Conservation (phyloP, 2,888 invertebrate genomes). For the Drosophila limbata region DNA sequence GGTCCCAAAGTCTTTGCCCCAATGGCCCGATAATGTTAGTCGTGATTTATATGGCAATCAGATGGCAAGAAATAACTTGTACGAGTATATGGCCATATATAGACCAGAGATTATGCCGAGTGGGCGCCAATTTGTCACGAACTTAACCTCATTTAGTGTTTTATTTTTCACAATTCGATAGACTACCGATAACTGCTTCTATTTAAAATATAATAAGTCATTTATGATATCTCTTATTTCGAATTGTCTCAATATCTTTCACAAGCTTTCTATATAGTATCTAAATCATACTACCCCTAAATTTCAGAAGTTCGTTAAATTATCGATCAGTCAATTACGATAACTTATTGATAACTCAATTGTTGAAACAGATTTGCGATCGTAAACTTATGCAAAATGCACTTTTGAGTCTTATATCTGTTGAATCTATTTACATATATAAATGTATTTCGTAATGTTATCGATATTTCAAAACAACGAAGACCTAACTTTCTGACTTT, state of each 20-base stretch:
- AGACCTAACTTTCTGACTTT: too few relatives aligned
- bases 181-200: slow-evolving; percentile 1
- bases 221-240: too few relatives aligned
- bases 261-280: too few relatives aligned
- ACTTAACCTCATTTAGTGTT: slow-evolving; percentile 7
- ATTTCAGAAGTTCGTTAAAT: neutral
- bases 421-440: too few relatives aligned
- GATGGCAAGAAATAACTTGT: slow-evolving; percentile 42
- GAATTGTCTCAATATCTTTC: too few relatives aligned
- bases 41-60: slow-evolving; percentile 67
- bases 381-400: too few relatives aligned
- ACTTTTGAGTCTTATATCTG: too few relatives aligned
- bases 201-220: too few relatives aligned
- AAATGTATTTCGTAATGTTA: neutral
- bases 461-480: too few relatives aligned
- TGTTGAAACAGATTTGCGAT: neutral
- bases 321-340: neutral
- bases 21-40: slow-evolving; percentile 47
- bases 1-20: slow-evolving; percentile 41
- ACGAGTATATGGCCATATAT: slow-evolving; percentile 42
- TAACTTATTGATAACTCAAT: neutral
- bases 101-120: slow-evolving; percentile 39
- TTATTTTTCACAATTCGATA: slow-evolving; percentile 19
- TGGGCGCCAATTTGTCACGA: slow-evolving; percentile 38
- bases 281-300: too few relatives aligned